Evolutionary conservation across 1,140 invertebrate species (phyloP).

Genomic region (Condylostylus longicornis): DNA sequence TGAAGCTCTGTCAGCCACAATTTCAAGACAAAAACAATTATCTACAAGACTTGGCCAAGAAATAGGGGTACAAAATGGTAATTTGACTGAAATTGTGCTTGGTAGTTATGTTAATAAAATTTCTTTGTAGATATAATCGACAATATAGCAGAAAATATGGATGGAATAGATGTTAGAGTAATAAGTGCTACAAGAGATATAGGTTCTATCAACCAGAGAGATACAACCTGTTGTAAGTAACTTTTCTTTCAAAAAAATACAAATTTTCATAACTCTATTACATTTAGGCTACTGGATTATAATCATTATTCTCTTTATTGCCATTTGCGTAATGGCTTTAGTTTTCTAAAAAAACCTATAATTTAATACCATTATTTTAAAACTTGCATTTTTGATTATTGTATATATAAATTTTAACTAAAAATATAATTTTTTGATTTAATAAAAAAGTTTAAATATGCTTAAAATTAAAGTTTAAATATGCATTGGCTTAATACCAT

Average conservation of each 20-base stretch:
- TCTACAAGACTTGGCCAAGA: constrained; percentile 58
- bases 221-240: constrained; percentile 48
- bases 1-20: constrained; percentile 58
- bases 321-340: constrained; percentile 32
- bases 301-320: constrained; percentile 47
- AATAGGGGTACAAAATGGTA: constrained; percentile 67
- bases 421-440: too few species aligned
- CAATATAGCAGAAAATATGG: constrained; percentile 58
- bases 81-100: too few species aligned
- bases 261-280: constrained; percentile 1
- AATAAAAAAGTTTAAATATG: too few species aligned
- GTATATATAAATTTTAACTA: too few species aligned
- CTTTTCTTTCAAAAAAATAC: constrained; percentile 6
- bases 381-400: constrained; percentile 3
- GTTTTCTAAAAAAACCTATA: constrained; percentile 15
- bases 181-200: constrained; percentile 51
- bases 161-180: constrained; percentile 49
- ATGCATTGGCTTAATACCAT: too few species aligned
- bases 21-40: constrained; percentile 60
- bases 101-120: too few species aligned
- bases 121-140: constrained; percentile 62
- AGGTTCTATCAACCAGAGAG: constrained; percentile 45
- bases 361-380: constrained; percentile 18
- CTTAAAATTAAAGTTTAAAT: too few species aligned
- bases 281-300: constrained; percentile 44